Conservation (phyloP, 2,888 invertebrate species). For the Mystacides longicornis region DNA sequence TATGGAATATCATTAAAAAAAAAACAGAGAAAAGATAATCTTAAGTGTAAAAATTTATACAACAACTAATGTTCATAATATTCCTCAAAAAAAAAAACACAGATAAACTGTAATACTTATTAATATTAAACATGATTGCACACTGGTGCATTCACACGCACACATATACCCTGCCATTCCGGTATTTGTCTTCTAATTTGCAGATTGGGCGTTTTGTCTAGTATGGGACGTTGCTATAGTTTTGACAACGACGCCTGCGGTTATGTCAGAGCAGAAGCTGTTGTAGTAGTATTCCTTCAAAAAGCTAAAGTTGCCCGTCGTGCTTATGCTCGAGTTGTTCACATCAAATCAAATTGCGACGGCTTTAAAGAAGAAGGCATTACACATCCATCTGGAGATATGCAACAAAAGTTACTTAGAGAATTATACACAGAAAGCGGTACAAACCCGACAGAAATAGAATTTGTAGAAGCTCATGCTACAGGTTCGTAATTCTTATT, state of each 20-base stretch:
- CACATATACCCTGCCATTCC: too few species aligned
- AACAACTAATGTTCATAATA: too few species aligned
- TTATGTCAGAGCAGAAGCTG: conserved; percentile 76
- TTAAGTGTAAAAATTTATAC: too few species aligned
- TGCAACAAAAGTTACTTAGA: conserved; percentile 52
- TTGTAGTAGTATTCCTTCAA: conserved; percentile 65
- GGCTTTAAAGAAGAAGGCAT: conserved; percentile 67
- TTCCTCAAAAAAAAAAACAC: too few species aligned
- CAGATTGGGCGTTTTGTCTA: conserved; percentile 69
- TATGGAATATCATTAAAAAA: too few species aligned
- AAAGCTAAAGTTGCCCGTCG: conserved; percentile 61
- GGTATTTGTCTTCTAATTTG: too few species aligned
- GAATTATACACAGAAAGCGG: conserved; percentile 64
- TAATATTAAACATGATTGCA: too few species aligned
- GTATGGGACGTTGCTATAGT: conserved; percentile 81
- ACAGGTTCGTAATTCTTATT: conserved; percentile 57
- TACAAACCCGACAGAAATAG: conserved; percentile 60
- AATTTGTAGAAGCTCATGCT: conserved; percentile 83
- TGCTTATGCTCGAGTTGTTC: conserved; percentile 62
- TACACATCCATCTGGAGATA: conserved; percentile 58
- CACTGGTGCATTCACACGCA: too few species aligned
- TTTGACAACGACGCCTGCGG: conserved; percentile 82
- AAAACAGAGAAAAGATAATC: too few species aligned
- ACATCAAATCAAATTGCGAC: conserved; percentile 75
- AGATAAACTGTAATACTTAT: too few species aligned